Percentiles rank a stretch among this genome's conserved stretches.
Evolutionary conservation across 2,113 vertebrate genomes (phyloP).

Genomic region (Micronycteris hirsuta): DNA sequence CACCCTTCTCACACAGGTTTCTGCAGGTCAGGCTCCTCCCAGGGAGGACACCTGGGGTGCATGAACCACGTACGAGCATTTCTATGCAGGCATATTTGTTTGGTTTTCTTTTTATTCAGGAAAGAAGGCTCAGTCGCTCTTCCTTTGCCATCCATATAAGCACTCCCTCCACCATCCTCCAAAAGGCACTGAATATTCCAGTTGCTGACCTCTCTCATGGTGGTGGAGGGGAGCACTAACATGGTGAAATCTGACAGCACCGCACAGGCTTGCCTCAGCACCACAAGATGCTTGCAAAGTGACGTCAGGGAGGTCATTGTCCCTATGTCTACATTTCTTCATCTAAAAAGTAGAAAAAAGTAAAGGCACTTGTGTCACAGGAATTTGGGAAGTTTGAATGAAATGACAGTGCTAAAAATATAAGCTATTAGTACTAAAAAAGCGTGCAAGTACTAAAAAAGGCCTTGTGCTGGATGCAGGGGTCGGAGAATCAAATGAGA

Average conservation of each 20-base stretch:
- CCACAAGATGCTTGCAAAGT: background rate
- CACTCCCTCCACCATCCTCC: background rate
- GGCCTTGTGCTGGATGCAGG: background rate
- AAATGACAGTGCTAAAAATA: background rate
- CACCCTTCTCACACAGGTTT: background rate
- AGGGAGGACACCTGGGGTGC: background rate
- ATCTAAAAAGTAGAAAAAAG: background rate
- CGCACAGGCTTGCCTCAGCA: accelerated
- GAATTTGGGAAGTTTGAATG: background rate
- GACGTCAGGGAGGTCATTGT: background rate
- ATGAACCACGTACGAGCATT: background rate
- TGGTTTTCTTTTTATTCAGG: background rate
- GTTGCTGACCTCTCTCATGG: background rate
- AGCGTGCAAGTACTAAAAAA: too few species aligned
- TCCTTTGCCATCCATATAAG: background rate
- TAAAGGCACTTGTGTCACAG: background rate
- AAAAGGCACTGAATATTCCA: background rate
- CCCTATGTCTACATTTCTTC: background rate
- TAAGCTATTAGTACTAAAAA: background rate
- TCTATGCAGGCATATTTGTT: background rate
- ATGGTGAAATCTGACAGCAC: background rate
- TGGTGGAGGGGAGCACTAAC: background rate
- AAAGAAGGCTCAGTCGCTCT: background rate
- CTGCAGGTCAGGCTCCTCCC: background rate
- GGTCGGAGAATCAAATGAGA: background rate